These are phyloP conservation scores for Dicyrtoma fusca DNA, from an alignment of 2,888 invertebrate species.

Conservation along the genomic window DNA sequence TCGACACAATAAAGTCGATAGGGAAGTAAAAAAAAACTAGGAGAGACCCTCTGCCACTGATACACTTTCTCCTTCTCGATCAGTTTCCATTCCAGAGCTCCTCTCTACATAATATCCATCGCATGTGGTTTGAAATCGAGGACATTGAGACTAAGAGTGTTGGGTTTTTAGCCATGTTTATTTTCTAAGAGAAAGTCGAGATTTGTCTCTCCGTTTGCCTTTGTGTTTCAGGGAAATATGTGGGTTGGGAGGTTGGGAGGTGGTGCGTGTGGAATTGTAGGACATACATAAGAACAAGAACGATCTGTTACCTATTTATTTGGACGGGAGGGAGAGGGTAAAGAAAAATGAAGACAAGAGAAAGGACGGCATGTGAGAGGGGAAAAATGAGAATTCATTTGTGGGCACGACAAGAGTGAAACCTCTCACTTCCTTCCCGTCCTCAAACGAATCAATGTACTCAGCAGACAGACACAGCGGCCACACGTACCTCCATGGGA, in stretches of 20 bases:
- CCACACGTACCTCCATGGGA: neutral
- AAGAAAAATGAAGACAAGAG: constrained; percentile 35
- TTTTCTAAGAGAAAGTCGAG: no score
- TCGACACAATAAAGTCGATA: constrained; percentile 2
- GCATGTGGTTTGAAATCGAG: neutral
- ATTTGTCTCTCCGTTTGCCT: no score
- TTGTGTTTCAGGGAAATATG: no score
- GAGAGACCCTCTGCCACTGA: neutral
- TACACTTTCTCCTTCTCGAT: neutral
- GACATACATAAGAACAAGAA: no score
- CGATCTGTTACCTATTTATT: neutral
- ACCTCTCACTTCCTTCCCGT: no score
- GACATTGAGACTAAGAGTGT: no score
- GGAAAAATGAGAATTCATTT: constrained; percentile 36
- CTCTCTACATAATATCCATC: neutral
- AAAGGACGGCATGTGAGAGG: constrained; percentile 32
- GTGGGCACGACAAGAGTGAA: neutral
- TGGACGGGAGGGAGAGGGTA: neutral
- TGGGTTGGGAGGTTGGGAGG: no score
- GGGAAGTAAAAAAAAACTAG: neutral
- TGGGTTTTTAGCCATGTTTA: no score
- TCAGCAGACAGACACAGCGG: neutral
- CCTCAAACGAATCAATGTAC: neutral
- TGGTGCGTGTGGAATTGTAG: neutral
- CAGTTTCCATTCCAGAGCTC: neutral